Evolutionary conservation across 1,140 invertebrate species (phyloP), one percentile per base, ranked within the genome.

Genomic region (Drosophila lacteicornis): DNA sequence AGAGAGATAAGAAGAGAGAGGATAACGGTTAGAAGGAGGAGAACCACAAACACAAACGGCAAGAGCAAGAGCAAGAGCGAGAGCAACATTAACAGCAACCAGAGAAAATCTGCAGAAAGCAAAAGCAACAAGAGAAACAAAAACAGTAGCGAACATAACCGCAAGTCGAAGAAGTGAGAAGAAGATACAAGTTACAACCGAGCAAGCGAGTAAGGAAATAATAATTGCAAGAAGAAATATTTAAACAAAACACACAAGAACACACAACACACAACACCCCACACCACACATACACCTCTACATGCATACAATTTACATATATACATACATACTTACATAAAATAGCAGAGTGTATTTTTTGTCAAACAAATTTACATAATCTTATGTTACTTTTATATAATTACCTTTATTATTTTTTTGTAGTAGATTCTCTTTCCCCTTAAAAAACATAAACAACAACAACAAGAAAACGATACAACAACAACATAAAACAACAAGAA

Each of bases 331-430:
- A 79, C 76, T 59, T 73, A 79, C 74, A 66, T 78, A 69, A 62
- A 77, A 86, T 87, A 79, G 79, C 80, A 70, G 80, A 83, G 74
- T 90, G 84, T 88, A 90, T 88, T 90, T 88, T 88, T 88, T 88
- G 84, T 88, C 84, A 90, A 88, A 88, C 84, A 88, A 87, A 87
- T 80, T 80, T 87, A 87, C 80, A 88, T 82, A 85, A 55, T 57
- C 71, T 67, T 76, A 76, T 76, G 56, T 76, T 62, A 81, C 67
- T 65, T 63, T 69, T 49, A 81, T 67, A 81, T 65, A 70, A 36
- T 68, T 76, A 76, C 53, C 2, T 6, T 56, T 56, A 56, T 56
- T 78, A 51, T 71, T 79, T 79, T 75, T 78, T 70, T 69, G 74
- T 78, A 78, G 56, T 78, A 78, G 71, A 76, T 51, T 78, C 75